A percentile compares a stretch with the other conserved stretches of the same genome.
Evolutionary conservation across 2,113 vertebrate species (phyloP).

Genomic region (Haplochromis vanheusdeni): DNA sequence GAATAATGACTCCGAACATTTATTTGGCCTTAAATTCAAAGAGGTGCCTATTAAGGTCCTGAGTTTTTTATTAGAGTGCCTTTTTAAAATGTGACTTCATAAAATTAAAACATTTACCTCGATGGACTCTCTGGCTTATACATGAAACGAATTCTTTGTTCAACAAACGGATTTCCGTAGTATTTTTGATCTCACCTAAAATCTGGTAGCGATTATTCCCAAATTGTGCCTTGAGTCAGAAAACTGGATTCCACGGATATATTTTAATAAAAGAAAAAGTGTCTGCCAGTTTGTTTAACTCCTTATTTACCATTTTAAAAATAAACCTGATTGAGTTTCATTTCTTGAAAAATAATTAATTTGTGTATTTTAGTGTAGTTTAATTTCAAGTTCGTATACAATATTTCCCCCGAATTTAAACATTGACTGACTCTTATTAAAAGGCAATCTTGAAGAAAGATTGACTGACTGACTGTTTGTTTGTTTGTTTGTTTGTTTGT

Average conservation of each 20-base stretch:
- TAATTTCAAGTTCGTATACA: not conserved
- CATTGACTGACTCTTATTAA: too few relatives aligned
- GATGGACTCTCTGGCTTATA: not conserved
- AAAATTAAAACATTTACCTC: not conserved
- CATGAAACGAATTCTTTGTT: not conserved
- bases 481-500: not conserved
- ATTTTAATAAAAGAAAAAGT: not conserved
- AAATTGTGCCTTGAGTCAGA: not conserved
- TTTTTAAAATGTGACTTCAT: not conserved
- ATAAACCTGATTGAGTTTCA: not conserved
- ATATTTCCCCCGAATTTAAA: not conserved
- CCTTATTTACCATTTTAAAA: not conserved
- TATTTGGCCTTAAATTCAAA: not conserved
- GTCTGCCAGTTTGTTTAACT: not conserved
- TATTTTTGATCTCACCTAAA: not conserved
- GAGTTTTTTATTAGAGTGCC: not conserved
- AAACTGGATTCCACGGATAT: not conserved
- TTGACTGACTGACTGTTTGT: not conserved
- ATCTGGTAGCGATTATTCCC: accelerated
- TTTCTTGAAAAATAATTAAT: not conserved
- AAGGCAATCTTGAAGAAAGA: not conserved
- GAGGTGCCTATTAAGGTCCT: not conserved
- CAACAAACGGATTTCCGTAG: not conserved
- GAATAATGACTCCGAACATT: not conserved
- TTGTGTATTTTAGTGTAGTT: not conserved